Base-by-base conservation (phyloP, 2,888 invertebrate species). In the Phaedon cochleariae region DNA sequence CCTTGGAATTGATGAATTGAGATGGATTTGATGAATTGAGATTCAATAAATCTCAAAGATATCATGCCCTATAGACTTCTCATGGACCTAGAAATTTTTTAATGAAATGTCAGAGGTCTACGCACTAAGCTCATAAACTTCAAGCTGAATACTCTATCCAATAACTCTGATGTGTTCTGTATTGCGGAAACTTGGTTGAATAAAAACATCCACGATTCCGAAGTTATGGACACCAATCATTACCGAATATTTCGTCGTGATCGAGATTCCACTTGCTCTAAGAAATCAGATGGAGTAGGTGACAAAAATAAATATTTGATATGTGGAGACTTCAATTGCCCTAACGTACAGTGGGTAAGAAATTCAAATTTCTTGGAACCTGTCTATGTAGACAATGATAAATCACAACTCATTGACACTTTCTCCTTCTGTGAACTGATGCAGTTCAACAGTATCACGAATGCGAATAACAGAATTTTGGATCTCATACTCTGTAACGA, bases 401-500 rank as follows among this genome's bases (percentile, higher is more conserved):
- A 22, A 51, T 4, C 22, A 7, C 10, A n/a, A 48, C 21, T 48
- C 17, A 48, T 48, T 5, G 7, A 48, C 20, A 48, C 48, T 18
- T 48, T 48, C 9, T 18, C 17, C 21, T 48, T 48, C n/a, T 21
- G 48, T 18, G 15, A n/a, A 48, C 48, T 48, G 6, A 18, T 48
- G 48, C 48, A 48, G 20, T 15, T 48, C 48, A 48, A 48, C 20
- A 17, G 20, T 21, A 48, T 48, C 15, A 51, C 12, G 22, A 51
- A 51, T 12, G 26, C 15, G 9, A 51, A 26, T 10, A 51, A 51
- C 15, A 22, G 51, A 12, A 9, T 51, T 22, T 17, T 51, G 7
- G 51, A 51, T 12, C 51, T 51, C 15, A 22, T 51, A 51, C 20
- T 51, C n/a, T 51, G 21, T 22, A 51, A 51, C 10, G 51, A 51